phyloP scores from a whole-genome alignment of 2,888 invertebrate species.

The Microctonus hyperodae region DNA sequence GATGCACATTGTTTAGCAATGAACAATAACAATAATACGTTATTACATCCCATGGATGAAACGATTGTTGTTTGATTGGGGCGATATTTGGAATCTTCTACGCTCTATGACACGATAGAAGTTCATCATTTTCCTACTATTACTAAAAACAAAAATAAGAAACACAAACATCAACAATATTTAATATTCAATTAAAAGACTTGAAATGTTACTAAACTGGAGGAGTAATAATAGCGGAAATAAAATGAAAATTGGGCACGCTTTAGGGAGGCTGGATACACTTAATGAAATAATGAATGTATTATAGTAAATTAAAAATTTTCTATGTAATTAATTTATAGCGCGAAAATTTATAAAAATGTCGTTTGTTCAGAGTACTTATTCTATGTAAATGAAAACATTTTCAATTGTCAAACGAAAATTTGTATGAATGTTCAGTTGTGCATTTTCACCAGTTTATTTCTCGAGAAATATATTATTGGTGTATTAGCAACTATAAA shows the following conservation, averaged over 20 bases:
- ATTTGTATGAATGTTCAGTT: conserved; percentile 25
- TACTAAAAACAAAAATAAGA: not conserved
- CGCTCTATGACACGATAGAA: conserved; percentile 56
- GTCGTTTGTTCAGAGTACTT: conserved; percentile 57
- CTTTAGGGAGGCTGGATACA: conserved; percentile 55
- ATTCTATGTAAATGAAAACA: conserved; percentile 51
- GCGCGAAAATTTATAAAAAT: conserved; percentile 51
- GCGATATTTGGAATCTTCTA: conserved; percentile 55
- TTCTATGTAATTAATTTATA: conserved; percentile 62
- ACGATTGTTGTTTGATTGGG: conserved; percentile 52
- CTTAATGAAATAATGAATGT: conserved; percentile 57
- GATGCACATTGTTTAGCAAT: conserved; percentile 49
- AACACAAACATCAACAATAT: not conserved
- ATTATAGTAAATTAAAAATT: conserved; percentile 60
- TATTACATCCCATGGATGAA: conserved; percentile 59
- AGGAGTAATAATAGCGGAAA: not conserved
- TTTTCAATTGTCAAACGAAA: conserved; percentile 40
- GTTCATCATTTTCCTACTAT: conserved; percentile 57
- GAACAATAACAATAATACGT: conserved; percentile 49
- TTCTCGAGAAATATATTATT: not conserved
- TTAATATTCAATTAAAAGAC: conserved; percentile 44
- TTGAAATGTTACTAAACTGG: conserved; percentile 44
- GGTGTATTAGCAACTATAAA: not conserved
- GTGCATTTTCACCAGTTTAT: conserved; percentile 4
- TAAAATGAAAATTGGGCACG: conserved; percentile 37